Evolutionary conservation across 2,888 invertebrate species (phyloP).

Genomic region (Calliphora vomitoria): DNA sequence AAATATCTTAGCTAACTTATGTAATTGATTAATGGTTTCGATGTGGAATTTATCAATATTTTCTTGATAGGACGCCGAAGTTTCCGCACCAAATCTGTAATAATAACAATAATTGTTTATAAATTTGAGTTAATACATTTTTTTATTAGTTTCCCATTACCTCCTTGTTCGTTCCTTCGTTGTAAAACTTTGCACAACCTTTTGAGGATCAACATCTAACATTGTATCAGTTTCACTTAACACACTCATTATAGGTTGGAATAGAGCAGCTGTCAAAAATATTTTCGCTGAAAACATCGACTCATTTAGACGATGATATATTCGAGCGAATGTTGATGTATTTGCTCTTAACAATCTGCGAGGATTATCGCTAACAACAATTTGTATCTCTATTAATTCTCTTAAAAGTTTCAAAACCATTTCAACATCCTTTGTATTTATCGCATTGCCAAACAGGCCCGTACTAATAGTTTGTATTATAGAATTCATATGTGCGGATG

Average conservation of each 20-base stretch:
- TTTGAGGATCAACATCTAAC: constrained; percentile 96
- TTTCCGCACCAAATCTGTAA: constrained; percentile 91
- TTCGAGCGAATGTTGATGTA: constrained; percentile 93
- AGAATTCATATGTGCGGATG: constrained; percentile 81
- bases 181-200: constrained; percentile 86
- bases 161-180: constrained; percentile 86
- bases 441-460: constrained; percentile 90
- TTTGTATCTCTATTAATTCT: constrained; percentile 89
- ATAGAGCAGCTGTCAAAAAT: constrained; percentile 96
- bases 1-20: constrained; percentile 91
- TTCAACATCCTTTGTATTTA: constrained; percentile 91
- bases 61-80: constrained; percentile 89
- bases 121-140: not conserved
- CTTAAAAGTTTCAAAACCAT: constrained; percentile 88
- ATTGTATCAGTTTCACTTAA: constrained; percentile 96
- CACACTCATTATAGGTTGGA: constrained; percentile 95
- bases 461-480: constrained; percentile 85
- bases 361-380: constrained; percentile 89
- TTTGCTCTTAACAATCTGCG: constrained; percentile 92
- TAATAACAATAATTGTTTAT: not conserved
- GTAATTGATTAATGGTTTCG: constrained; percentile 91
- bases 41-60: constrained; percentile 92
- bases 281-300: constrained; percentile 95
- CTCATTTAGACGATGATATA: constrained; percentile 95
- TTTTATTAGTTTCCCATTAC: constrained; percentile 79